A percentile compares a stretch with the other conserved stretches of the same genome.
These are phyloP conservation scores for Pipistrellus kuhlii DNA, from an alignment of 2,797 vertebrate genomes.

Conservation along the genomic window DNA sequence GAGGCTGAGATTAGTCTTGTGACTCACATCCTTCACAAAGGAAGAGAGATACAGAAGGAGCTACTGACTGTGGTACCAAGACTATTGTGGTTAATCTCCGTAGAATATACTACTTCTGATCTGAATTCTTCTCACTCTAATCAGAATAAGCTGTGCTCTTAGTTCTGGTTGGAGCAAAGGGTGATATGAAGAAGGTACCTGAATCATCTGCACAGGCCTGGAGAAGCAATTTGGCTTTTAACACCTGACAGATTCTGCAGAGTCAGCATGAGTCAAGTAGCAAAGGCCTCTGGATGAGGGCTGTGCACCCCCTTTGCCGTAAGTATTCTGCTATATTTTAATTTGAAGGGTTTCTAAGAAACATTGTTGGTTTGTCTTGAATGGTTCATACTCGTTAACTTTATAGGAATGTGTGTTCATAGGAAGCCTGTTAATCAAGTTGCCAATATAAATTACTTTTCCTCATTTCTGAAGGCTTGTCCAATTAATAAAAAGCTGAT, in stretches of 20 bases:
- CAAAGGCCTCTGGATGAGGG: not conserved
- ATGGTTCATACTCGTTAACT: conserved; percentile 73
- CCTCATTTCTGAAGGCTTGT: conserved; percentile 73
- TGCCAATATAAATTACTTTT: conserved; percentile 81
- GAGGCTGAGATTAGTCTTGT: not conserved
- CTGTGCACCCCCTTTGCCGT: not conserved
- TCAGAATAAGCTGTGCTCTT: not conserved
- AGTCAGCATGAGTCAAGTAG: not conserved
- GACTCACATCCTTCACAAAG: not conserved
- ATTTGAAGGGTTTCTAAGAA: conserved; percentile 67
- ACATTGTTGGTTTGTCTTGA: conserved; percentile 59
- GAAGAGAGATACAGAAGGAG: not conserved
- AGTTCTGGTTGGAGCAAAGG: not conserved
- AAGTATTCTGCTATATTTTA: conserved; percentile 5
- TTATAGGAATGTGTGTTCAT: conserved; percentile 76
- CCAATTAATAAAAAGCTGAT: conserved; percentile 64
- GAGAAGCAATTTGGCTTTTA: not conserved
- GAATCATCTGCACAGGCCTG: not conserved
- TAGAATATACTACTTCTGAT: not conserved
- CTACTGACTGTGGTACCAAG: not conserved
- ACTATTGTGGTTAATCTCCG: not conserved
- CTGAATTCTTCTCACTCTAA: not conserved
- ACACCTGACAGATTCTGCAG: not conserved
- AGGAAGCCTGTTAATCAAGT: conserved; percentile 74
- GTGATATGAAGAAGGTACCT: not conserved